Evolutionary conservation across 2,797 vertebrate genomes (phyloP), one percentile per base, ranked within the genome.

Genomic region (Periparus ater): DNA sequence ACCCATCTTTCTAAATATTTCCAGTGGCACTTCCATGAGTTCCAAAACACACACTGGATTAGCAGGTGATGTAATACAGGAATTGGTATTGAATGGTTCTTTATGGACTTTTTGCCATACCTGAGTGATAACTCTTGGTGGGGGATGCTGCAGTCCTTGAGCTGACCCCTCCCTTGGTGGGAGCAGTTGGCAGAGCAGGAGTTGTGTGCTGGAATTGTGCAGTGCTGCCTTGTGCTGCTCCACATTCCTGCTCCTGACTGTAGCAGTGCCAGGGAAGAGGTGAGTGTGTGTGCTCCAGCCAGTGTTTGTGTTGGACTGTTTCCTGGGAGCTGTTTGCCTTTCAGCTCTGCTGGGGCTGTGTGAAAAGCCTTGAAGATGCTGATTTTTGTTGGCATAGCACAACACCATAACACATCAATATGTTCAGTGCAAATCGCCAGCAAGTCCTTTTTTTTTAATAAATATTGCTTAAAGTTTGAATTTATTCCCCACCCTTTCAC

Each of bases 301-400:
- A 88, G 70, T 91, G 88, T 95, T 96, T 86, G 47, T 54, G 62
- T 93, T 96, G 95, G 93, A 74, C 61, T 30, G 48, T 26, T 72
- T 93, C 90, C 95, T 90, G 89, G 55, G 95, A 81, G 94, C 93
- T 96, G 73, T 72, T 91, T 95, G 62, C 58, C 4, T 96, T 94
- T 96, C 87, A 91, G n/a, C 96, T 86, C 10, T 83, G 89, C 89
- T 93, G 91, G 1, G 70, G 73, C 93, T 94, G 23, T 84, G 91
- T 72, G 76, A 89, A 95, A 96, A 93, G 91, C 93, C 93, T 88
- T 48, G 90, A 95, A 91, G 90, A 93, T 95, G 91, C 88, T 96
- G 92, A 95, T 96, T 96, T 89, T 70, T 93, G 88, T 70, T 96
- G 93, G 94, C 93, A 38, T 90, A 30, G 85, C 65, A 9, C 72